Base-by-base conservation (phyloP, 2,888 invertebrate species). In the Hydrotaea cyrtoneurina region DNA sequence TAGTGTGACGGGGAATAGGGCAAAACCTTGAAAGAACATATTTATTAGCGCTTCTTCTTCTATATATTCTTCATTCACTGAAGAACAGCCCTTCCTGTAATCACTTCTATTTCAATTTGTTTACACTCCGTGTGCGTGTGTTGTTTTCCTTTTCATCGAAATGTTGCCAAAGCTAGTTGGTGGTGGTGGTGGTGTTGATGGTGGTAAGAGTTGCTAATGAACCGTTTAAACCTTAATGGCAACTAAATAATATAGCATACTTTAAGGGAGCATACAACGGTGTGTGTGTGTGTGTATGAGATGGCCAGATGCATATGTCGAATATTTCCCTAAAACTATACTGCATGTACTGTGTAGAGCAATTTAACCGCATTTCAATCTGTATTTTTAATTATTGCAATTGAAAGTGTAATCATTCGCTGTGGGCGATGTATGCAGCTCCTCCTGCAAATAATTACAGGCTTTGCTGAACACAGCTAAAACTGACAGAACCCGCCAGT, bases 361-460 rank as follows among this genome's bases (percentile, higher is more conserved):
- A 21, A 55, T 21, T 11, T 59, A 23, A 59, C 59, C 26, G 4
- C 26, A 59, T 59, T 23, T 26, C 26, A 55, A 55, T 55, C 55
- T 21, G 55, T 21, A 55, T 59, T 59, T 59, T 10, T 59, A 59
- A 59, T 59, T 59, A 59, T 59, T 55, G 55, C 55, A 21, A 59
- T 59, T 59, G 15, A 2, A 11, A 23, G 59, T 23, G 26, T 15
- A 59, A 55, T 55, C 59, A 59, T 59, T 59, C 21, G 55, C 11
- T 3, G 55, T 55, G 50, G 50, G 50, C n/a, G 50, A 2, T 50
- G 55, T 11, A 59, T 23, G 23, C 23, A 59, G 23, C 59, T 46
- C 55, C 21, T 55, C 11, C 11, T 7, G 23, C 15, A 59, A 23
- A 23, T 59, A 59, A 59, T 59, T 59, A 59, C 15, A 59, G 2